Conservation (phyloP, 2,888 invertebrate genomes). For the Scrobipalpa costella region DNA sequence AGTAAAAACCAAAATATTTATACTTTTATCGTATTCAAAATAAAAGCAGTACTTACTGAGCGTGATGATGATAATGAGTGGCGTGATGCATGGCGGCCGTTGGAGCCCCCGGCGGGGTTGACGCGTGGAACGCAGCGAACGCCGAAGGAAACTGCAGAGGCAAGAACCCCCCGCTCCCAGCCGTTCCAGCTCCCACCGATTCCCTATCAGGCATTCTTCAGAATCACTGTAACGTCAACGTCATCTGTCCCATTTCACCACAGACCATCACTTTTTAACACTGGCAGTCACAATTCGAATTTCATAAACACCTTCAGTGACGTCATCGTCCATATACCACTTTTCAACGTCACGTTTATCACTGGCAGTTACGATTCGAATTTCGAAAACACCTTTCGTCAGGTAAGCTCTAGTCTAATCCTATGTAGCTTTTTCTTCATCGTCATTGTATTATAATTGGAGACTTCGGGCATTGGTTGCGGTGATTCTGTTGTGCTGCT, state of each 20-base stretch:
- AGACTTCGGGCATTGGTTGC: slow-evolving; percentile 46
- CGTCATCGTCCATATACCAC: slow-evolving; percentile 20
- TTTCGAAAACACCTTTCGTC: slow-evolving; percentile 39
- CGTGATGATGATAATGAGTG: slow-evolving; percentile 77
- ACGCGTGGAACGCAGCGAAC: slow-evolving; percentile 83
- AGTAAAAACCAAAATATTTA: not conserved
- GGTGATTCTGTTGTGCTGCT: slow-evolving; percentile 33
- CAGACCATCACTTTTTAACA: not conserved
- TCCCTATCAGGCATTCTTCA: slow-evolving; percentile 80
- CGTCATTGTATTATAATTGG: slow-evolving; percentile 49
- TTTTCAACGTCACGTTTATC: slow-evolving; percentile 30
- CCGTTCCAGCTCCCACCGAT: slow-evolving; percentile 78
- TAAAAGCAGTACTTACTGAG: slow-evolving; percentile 63
- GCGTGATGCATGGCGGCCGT: slow-evolving; percentile 82
- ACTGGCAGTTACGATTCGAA: not conserved
- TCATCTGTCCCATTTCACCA: slow-evolving; percentile 46
- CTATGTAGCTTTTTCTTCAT: slow-evolving; percentile 55
- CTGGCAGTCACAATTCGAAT: not conserved
- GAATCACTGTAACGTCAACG: slow-evolving; percentile 61
- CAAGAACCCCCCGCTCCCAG: slow-evolving; percentile 80
- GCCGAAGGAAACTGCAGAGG: slow-evolving; percentile 81
- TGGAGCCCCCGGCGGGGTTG: slow-evolving; percentile 80
- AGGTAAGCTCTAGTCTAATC: slow-evolving; percentile 69
- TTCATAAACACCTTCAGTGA: not conserved
- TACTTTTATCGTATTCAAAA: not conserved